Evolutionary conservation across 2,797 vertebrate species (phyloP), one percentile per base, ranked within the genome.

Genomic region (Oreochromis grahami): DNA sequence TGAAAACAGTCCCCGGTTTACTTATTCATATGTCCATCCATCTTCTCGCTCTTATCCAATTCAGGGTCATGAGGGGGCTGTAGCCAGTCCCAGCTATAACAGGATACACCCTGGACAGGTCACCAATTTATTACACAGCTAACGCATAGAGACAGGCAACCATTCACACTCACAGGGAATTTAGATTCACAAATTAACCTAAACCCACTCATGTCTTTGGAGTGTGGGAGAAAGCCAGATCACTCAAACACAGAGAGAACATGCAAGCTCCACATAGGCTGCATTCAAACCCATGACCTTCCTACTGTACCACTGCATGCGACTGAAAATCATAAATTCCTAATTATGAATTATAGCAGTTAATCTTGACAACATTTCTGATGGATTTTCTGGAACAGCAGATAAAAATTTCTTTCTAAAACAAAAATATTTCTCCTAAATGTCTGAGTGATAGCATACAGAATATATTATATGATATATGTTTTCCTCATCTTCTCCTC

Each of bases 401-500:
- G 68, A 72, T 72, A 13, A 48, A 72, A 45, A 48, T 1, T 48
- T 29, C 0, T 29, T 72, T 29, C 9, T 12, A 72, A 72, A 12
- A 48, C 24, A 48, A 45, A 26, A 26, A 17, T 7, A 70, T 70
- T 70, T 70, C 8, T 48, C 43, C 24, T 48, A 8, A 72, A 48
- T 11, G 6, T 48, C 43, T 29, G 43, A 72, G 43, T 8, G 24
- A 29, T 19, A 48, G 7, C 24, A 72, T 48, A 48, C 58, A 63
- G 32, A 36, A 36, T 48, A 43, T 26, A 43, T 48, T 48, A 15
- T 32, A 14, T 17, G 29, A 70, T 12, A 13, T n/a, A 13, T 9
- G 13, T 58, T 58, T 17, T 74, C 36, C 55, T 90, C 51, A 91
- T 91, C 91, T 84, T 80, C 5, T 91, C 78, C 86, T 52, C 90